These are phyloP conservation scores for Glossosoma conforme DNA, from an alignment of 1,140 invertebrate species.

Conservation along the genomic window DNA sequence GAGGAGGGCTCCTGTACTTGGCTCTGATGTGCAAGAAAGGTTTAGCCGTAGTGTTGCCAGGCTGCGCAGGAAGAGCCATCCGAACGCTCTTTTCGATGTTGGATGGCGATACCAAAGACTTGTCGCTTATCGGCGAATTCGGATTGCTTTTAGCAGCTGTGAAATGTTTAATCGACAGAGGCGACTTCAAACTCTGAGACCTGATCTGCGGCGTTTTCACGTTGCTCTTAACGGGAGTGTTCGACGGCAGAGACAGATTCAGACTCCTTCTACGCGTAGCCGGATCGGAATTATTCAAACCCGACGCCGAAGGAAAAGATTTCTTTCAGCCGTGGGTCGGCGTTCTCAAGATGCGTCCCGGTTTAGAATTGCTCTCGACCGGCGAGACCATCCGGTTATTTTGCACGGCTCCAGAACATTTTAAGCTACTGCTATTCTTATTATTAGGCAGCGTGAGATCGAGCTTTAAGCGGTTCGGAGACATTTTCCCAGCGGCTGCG, in stretches of 20 bases:
- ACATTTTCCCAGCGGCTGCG: slow-evolving; percentile 26
- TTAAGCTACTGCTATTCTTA: slow-evolving; percentile 25
- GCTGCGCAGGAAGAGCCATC: slow-evolving; percentile 39
- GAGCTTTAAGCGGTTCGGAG: slow-evolving; percentile 31
- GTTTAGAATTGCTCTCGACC: slow-evolving; percentile 24
- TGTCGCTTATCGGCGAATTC: not conserved
- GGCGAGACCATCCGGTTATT: slow-evolving; percentile 31
- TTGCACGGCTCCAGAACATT: slow-evolving; percentile 20
- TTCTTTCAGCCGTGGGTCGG: slow-evolving; percentile 39
- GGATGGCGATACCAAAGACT: slow-evolving; percentile 36
- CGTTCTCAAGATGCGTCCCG: slow-evolving; percentile 34
- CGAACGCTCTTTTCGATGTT: slow-evolving; percentile 46
- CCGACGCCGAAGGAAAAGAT: slow-evolving; percentile 35
- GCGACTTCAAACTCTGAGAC: slow-evolving; percentile 12
- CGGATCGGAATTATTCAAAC: slow-evolving; percentile 16
- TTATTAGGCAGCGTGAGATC: slow-evolving; percentile 38
- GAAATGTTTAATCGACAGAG: slow-evolving; percentile 5
- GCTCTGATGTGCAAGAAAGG: slow-evolving; percentile 66
- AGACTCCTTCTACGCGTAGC: slow-evolving; percentile 19
- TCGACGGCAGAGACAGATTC: slow-evolving; percentile 17
- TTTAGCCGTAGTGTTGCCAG: slow-evolving; percentile 43
- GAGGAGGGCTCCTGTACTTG: slow-evolving; percentile 65
- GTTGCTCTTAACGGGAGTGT: not conserved
- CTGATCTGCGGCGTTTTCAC: not conserved
- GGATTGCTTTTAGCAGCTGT: not conserved